These are phyloP conservation scores for Vulpes lagopus DNA, from an alignment of 2,113 vertebrate genomes.

Conservation along the genomic window DNA sequence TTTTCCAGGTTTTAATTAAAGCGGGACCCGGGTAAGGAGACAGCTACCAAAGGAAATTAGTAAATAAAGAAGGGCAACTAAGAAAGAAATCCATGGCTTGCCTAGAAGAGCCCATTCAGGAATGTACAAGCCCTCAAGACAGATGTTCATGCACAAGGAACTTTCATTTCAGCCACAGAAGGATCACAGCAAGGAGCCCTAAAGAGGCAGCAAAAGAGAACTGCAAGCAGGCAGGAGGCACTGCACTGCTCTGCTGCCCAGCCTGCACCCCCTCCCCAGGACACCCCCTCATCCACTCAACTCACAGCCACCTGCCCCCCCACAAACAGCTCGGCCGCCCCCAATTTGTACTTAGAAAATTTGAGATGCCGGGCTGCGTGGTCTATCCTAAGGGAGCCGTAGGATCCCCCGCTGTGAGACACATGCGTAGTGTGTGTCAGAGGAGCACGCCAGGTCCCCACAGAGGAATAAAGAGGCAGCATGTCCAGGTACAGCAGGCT, in stretches of 20 bases:
- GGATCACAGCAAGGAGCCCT: neutral
- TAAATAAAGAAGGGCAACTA: constrained; percentile 24
- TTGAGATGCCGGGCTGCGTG: neutral
- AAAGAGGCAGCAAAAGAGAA: neutral
- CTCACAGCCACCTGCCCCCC: neutral
- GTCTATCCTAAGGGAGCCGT: neutral
- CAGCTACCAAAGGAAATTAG: constrained; percentile 53
- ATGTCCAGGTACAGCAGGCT: neutral
- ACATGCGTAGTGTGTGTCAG: neutral
- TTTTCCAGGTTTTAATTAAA: constrained; percentile 76
- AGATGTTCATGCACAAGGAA: neutral
- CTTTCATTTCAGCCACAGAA: neutral
- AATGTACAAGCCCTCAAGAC: neutral
- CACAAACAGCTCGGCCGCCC: no score
- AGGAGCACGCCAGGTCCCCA: neutral
- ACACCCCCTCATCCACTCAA: neutral
- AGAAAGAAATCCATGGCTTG: neutral
- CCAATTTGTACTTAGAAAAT: neutral
- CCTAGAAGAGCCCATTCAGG: neutral
- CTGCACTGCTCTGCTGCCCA: no score
- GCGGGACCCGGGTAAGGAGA: constrained; percentile 32
- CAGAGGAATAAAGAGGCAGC: neutral
- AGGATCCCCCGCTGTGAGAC: neutral
- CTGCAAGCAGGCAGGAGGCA: neutral
- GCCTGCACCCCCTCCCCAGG: rapidly evolving